Base-by-base conservation (phyloP, 2,113 vertebrate species). In the Phoenicopterus ruber region DNA sequence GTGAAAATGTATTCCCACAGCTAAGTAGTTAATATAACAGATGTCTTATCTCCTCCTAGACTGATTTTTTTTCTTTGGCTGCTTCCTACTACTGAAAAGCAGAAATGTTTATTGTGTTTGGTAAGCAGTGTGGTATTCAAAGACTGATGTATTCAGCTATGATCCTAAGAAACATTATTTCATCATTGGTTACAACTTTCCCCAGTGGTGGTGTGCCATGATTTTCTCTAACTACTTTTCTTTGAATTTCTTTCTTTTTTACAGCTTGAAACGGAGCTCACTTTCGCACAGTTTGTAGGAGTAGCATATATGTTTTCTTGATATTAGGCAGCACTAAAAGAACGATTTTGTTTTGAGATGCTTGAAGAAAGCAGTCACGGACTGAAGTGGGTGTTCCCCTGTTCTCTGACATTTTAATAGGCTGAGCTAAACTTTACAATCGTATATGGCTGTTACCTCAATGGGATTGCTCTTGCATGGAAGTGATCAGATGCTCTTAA, bases 341-440 rank as follows among this genome's bases (percentile, higher is more conserved):
- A 74, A 82, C 1, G 1, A 12, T 93, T 95, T 92, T 86, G 10
- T 50, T 78, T 55, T 91, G 67, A 81, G 42, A 92, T 79, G 18
- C 42, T 55, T 83, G 47, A 80, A 83, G 46, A 83, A 90, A 88
- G 32, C 17, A 85, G 62, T 94, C 54, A 74, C 54, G n/a, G 72
- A 81, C 13, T 63, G 38, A 76, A 95, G 58, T 78, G 90, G 88
- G 86, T 88, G 92, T 95, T 94, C 21, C 92, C 79, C 40, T 79
- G 8, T 63, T 82, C 80, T 61, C 55, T 78, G 55, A 69, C 61
- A 94, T 92, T 94, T 92, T 81, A 91, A 82, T 74, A 93, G 61
- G 46, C 73, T 94, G 90, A 94, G 36, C 47, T 96, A 94, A 96
- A 73, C 74, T 95, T 82, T 81, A 70, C 34, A 85, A 40, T 61